Base-by-base conservation (phyloP, 2,888 invertebrate species). In the Polydrusus tereticollis region DNA sequence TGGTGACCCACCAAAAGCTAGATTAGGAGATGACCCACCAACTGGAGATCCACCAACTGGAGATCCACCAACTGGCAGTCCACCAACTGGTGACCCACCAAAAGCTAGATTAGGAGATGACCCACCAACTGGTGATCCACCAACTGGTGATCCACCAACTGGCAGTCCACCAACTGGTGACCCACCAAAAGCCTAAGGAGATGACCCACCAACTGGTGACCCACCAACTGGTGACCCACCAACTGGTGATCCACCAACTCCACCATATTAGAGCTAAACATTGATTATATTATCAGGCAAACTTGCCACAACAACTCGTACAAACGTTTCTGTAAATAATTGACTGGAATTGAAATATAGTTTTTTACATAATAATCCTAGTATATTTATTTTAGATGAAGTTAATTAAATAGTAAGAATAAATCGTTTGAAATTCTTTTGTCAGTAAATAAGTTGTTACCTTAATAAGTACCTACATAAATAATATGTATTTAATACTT, bases 1-100 rank as follows among this genome's bases (percentile, higher is more conserved):
- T 18, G 84, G 84, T 81, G 79, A 79, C 82, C 82, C 43, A 43
- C 43, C 43, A 41, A 3, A 4, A 43, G 41, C 41, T n/a, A 45
- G 12, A 45, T 45, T 45, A 45, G 45, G 45, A 1, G 45, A 45
- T 21, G 45, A 45, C 45, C 45, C 45, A 45, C 45, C 45, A 45
- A 20, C 45, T 18, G n/a, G n/a, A n/a, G n/a, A n/a, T n/a, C 45
- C 45, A 18, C 45, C 45, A 16, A 45, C 45, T 20, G 45, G 45
- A 20, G 45, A 45, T 10, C 45, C 45, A 45, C 45, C 45, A 45
- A 20, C 45, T 20, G 45, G 45, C 1, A 7, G 7, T 20, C 45
- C 45, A 45, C 45, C 45, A 20, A 45, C 10, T 21, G 45, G 18
- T 4, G 45, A 16, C 8, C 45, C 45, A 45, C 43, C 43, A 33